Evolutionary conservation across 2,888 invertebrate species (phyloP).

Genomic region (Cetonia aurata): DNA sequence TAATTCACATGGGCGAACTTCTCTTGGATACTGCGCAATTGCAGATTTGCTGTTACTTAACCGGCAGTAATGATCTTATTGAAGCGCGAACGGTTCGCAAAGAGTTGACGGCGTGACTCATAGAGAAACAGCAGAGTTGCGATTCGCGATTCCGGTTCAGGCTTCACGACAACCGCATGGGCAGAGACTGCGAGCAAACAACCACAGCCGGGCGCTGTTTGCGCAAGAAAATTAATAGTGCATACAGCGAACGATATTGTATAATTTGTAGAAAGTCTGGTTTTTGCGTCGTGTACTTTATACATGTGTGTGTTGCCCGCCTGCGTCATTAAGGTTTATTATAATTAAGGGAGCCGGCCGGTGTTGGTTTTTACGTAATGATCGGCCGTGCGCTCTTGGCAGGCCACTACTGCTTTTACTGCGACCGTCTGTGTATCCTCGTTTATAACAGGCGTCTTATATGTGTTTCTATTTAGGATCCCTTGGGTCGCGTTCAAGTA

Average conservation of each 20-base stretch:
- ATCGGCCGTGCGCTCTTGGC: background rate
- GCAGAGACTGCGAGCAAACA: background rate
- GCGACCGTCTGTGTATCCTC: background rate
- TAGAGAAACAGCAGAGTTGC: slow-evolving; percentile 22
- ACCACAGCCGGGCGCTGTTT: slow-evolving; percentile 8
- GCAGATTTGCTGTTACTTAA: background rate
- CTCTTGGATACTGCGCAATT: background rate
- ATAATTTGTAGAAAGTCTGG: slow-evolving; percentile 45
- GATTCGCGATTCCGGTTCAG: slow-evolving; percentile 15
- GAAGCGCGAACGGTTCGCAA: slow-evolving; percentile 30
- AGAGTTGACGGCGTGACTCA: slow-evolving; percentile 19
- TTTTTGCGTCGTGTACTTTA: slow-evolving; percentile 16
- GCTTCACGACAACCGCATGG: background rate
- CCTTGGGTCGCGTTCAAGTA: no score
- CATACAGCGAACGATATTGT: slow-evolving; percentile 41
- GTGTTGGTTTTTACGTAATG: slow-evolving; percentile 16
- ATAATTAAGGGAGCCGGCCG: slow-evolving; percentile 24
- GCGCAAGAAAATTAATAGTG: slow-evolving; percentile 47
- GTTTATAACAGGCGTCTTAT: no score
- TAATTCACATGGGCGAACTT: background rate
- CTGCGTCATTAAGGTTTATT: slow-evolving; percentile 32
- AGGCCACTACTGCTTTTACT: background rate
- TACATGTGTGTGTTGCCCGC: slow-evolving; percentile 7
- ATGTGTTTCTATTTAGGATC: no score
- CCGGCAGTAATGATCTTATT: slow-evolving; percentile 24